Percentiles rank a stretch among this genome's conserved stretches.
Conservation (phyloP, 2,888 invertebrate species). For the Ischnus inquisitorius region DNA sequence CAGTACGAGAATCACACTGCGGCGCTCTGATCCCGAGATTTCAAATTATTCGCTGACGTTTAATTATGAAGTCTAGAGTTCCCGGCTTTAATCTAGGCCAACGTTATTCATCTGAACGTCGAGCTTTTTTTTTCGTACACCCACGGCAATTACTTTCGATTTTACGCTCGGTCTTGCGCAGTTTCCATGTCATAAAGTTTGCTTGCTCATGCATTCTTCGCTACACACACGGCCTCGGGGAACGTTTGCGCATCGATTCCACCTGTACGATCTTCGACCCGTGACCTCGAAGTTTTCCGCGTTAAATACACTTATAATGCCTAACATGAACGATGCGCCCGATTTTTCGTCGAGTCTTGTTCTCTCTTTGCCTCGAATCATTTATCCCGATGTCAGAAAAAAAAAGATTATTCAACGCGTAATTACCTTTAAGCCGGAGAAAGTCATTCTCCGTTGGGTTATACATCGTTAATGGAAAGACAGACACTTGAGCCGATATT, state of each 20-base stretch:
- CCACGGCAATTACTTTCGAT: neutral
- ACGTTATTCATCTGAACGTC: slow-evolving; percentile 8
- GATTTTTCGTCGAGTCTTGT: slow-evolving; percentile 9
- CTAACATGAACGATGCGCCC: slow-evolving; percentile 18
- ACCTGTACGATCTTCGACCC: slow-evolving; percentile 38
- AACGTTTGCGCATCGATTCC: slow-evolving; percentile 13
- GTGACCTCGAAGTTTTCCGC: slow-evolving; percentile 19
- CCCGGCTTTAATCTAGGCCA: neutral
- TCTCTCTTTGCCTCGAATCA: neutral
- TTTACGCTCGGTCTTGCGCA: slow-evolving; percentile 30
- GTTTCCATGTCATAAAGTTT: slow-evolving; percentile 46
- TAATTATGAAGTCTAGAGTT: too few relatives aligned
- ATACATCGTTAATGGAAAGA: slow-evolving; percentile 10
- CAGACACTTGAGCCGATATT: slow-evolving; percentile 5
- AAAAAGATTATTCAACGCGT: neutral
- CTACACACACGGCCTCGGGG: neutral
- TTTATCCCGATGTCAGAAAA: too few relatives aligned
- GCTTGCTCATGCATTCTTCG: slow-evolving; percentile 23
- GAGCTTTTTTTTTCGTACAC: neutral
- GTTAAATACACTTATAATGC: slow-evolving; percentile 12
- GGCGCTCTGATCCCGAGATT: too few relatives aligned
- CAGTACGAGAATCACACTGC: too few relatives aligned
- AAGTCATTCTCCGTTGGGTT: slow-evolving; percentile 27
- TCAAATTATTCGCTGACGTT: too few relatives aligned
- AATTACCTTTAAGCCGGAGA: slow-evolving; percentile 35